Evolutionary conservation across 2,888 invertebrate genomes (phyloP), one percentile per base, ranked within the genome.

Genomic region (Lacanobia wlatinum): DNA sequence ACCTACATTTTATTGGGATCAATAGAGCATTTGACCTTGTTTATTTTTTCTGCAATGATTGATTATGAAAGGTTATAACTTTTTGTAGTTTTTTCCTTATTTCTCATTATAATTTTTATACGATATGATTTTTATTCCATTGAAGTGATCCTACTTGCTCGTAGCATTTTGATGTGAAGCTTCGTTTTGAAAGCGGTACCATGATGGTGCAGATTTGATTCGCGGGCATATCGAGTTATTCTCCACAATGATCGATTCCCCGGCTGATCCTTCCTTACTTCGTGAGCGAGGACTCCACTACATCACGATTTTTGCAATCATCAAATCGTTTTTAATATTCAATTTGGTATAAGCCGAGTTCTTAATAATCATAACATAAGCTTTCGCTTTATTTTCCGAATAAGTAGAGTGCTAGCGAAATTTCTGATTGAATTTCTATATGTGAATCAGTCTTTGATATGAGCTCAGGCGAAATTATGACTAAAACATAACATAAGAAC

Each of bases 181-280:
- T 28, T 63, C 53, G 40, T 46, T 60, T 18, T 58, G 70, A 72
- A 80, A 77, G 60, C 71, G 61, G 62, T 72, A 74, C 70, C 83
- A 50, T 83, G 83, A 83, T 73, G 62, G 28, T 66, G 80, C 80
- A 72, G 59, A 73, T 74, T 72, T 55, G 60, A 66, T 80, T 63
- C 60, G 56, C 23, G 16, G 21, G 65, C 61, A 68, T 58, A 69
- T 74, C 43, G 52, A 75, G 66, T 69, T 69, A 77, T 74, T 74
- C 70, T 43, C 58, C 62, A 69, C 60, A 63, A 76, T 80, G 69
- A 73, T 73, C 66, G 72, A 71, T 70, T 79, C 56, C 9, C 23
- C 43, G 34, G 28, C 63, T 79, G 70, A 75, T 62, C 64, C 65
- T 28, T 40, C 7, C 23, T 23, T 43, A 34, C 23, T 63, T 63